A percentile compares a stretch with the other conserved stretches of the same genome.
Evolutionary conservation across 2,797 vertebrate species (phyloP).

Genomic region (Threskiornis aethiopicus): DNA sequence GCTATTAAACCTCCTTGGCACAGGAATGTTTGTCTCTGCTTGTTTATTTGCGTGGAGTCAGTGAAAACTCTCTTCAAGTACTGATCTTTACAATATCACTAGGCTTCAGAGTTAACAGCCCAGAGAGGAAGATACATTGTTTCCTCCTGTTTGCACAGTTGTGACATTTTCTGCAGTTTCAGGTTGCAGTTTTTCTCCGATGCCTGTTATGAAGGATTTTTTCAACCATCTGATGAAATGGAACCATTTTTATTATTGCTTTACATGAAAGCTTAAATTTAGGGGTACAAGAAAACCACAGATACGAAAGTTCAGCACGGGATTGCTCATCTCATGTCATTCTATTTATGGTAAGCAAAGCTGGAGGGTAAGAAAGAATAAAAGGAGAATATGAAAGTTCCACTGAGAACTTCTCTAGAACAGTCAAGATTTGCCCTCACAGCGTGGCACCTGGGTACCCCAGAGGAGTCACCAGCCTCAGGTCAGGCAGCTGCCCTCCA

Average conservation of each 20-base stretch:
- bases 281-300: neutral
- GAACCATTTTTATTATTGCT: neutral
- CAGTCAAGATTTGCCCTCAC: neutral
- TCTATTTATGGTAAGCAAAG: neutral
- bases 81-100: neutral
- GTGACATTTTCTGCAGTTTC: neutral
- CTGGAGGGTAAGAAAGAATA: neutral
- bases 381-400: neutral
- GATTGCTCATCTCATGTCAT: neutral
- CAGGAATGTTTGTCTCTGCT: neutral
- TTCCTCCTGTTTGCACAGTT: neutral
- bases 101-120: neutral
- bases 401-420: neutral
- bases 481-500: neutral
- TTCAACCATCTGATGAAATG: neutral
- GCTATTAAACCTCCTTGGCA: neutral
- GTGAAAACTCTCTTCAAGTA: neutral
- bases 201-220: neutral
- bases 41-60: neutral
- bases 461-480: neutral
- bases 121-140: neutral
- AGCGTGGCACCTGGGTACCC: neutral
- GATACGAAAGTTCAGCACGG: neutral
- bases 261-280: neutral
- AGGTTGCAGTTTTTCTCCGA: neutral